Percentiles rank a stretch among this genome's conserved stretches.
These are phyloP conservation scores for Sminthurides aquaticus DNA, from an alignment of 2,888 invertebrate species.

Conservation along the genomic window DNA sequence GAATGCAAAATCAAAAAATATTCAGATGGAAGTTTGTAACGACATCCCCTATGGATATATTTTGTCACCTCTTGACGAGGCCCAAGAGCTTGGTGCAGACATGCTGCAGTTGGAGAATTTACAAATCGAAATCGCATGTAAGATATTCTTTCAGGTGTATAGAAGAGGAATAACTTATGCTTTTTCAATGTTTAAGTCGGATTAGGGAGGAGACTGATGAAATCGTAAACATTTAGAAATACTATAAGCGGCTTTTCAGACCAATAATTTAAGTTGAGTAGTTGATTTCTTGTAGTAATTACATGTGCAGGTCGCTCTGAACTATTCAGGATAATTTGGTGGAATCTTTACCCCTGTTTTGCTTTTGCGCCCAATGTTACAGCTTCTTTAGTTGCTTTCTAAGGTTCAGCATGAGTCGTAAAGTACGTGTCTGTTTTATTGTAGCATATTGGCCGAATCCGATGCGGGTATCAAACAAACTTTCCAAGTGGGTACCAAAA, in stretches of 20 bases:
- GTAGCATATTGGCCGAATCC: slow-evolving; percentile 40
- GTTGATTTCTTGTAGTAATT: no score
- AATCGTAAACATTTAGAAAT: no score
- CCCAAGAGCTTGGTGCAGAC: slow-evolving; percentile 59
- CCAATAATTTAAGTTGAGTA: no score
- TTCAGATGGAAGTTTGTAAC: slow-evolving; percentile 70
- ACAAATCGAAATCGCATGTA: slow-evolving; percentile 65
- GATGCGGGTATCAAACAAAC: slow-evolving; percentile 20
- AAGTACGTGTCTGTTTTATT: slow-evolving; percentile 2
- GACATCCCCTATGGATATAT: slow-evolving; percentile 73
- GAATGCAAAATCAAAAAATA: slow-evolving; percentile 62
- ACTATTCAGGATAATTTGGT: no score
- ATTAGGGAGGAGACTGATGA: no score
- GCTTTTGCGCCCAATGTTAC: no score
- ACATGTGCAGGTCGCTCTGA: no score
- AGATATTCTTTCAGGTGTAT: slow-evolving; percentile 40
- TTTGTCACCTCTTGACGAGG: slow-evolving; percentile 68
- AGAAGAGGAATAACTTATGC: neutral
- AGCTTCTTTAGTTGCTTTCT: no score
- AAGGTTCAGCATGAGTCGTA: neutral
- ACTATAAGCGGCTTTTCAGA: no score
- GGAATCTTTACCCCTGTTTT: no score
- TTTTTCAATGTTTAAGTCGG: no score
- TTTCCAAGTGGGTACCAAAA: slow-evolving; percentile 24
- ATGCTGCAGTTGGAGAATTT: slow-evolving; percentile 65